These are phyloP conservation scores for Heterodera schachtii DNA, from an alignment of 1,140 invertebrate genomes.

Conservation along the genomic window DNA sequence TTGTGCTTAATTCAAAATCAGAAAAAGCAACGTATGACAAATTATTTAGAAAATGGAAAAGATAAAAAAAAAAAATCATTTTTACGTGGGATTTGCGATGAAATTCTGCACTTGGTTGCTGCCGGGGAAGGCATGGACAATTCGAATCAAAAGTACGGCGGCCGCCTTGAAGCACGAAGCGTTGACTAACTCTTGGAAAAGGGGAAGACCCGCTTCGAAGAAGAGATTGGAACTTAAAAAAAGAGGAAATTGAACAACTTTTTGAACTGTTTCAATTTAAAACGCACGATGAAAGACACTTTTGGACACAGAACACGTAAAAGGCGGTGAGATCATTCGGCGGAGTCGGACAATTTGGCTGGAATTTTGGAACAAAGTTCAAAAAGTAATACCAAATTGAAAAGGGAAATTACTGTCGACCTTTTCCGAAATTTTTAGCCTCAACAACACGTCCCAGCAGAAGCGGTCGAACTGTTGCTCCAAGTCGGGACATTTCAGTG, in stretches of 20 bases:
- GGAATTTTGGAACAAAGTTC: conserved; percentile 16
- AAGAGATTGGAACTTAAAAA: conserved; percentile 44
- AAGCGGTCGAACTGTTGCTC: conserved; percentile 52
- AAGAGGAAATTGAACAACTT: conserved; percentile 16
- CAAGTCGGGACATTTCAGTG: conserved; percentile 44
- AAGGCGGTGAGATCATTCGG: conserved; percentile 54
- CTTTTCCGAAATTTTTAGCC: conserved; percentile 41
- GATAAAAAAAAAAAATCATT: neutral
- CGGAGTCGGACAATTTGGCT: conserved; percentile 36
- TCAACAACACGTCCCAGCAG: conserved; percentile 49
- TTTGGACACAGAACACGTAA: conserved; percentile 42
- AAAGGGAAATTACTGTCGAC: neutral
- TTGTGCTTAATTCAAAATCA: too few relatives aligned
- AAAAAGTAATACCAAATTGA: neutral
- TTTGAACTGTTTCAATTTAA: neutral
- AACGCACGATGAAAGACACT: conserved; percentile 41
- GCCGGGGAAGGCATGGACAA: conserved; percentile 37
- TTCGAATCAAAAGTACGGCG: conserved; percentile 30
- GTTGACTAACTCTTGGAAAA: conserved; percentile 48
- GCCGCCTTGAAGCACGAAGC: conserved; percentile 45
- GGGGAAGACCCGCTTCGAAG: conserved; percentile 39
- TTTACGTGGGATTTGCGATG: conserved; percentile 38
- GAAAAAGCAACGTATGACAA: too few relatives aligned
- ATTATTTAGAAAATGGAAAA: too few relatives aligned
- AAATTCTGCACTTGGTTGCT: conserved; percentile 35